phyloP scores from a whole-genome alignment of 2,113 vertebrate species.

The Oxygymnocypris stewartii region DNA sequence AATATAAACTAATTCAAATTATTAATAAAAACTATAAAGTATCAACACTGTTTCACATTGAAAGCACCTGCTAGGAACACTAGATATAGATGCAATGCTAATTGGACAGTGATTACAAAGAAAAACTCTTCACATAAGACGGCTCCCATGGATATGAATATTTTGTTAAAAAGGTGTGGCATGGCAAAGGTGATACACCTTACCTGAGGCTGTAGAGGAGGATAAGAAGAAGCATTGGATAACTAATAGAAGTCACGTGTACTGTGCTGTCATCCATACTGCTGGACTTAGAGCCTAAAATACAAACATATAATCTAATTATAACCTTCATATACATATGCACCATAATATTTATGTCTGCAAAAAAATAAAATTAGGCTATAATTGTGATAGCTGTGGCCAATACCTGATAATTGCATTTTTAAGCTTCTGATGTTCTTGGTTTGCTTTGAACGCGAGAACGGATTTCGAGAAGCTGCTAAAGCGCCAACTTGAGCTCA shows the following conservation, averaged over 20 bases:
- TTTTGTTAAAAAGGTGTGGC: background rate
- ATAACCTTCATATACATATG: background rate
- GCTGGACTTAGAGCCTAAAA: conserved; percentile 83
- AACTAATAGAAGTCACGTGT: conserved; percentile 77
- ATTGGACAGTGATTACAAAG: background rate
- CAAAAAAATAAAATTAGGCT: background rate
- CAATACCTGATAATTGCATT: background rate
- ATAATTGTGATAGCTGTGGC: background rate
- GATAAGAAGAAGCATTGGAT: conserved; percentile 77
- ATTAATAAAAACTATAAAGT: no score
- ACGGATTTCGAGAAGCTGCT: background rate
- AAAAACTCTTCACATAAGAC: background rate
- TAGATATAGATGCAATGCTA: no score
- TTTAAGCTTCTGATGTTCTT: background rate
- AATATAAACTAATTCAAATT: background rate
- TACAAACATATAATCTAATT: background rate
- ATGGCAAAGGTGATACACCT: conserved; percentile 21
- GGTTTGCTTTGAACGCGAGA: background rate
- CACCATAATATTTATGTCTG: background rate
- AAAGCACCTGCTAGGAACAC: background rate
- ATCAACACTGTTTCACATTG: background rate
- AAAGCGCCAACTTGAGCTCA: background rate
- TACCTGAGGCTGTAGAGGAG: conserved; percentile 86
- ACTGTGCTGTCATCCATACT: conserved; percentile 79
- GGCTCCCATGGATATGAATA: background rate